Evolutionary conservation across 2,113 vertebrate genomes (phyloP), one percentile per base, ranked within the genome.

Genomic region (Halichoerus grypus): DNA sequence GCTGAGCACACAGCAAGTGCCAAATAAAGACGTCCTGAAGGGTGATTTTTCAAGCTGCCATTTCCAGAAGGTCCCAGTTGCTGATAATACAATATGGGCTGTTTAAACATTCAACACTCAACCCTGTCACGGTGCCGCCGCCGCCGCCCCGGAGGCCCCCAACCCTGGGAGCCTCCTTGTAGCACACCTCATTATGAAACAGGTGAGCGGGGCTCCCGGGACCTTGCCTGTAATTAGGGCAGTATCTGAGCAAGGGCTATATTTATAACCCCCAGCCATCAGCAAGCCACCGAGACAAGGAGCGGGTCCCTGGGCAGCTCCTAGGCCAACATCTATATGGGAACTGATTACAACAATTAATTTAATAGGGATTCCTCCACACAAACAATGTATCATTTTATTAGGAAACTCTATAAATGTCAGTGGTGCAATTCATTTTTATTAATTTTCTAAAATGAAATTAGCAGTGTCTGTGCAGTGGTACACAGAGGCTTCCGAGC

Each of bases 401-500:
- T 98, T 98, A 98, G 98, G 95, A 98, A 98, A 97, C 95, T 98
- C 98, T 91, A 0, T 90, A 96, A 95, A 97, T 97, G 98, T 98
- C 98, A 96, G 96, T 5, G 74, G 95, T 88, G 95, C 98, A 95
- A 98, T 98, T 98, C 97, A 94, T 98, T 98, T 98, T 97, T 99
- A 99, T 99, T 99, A 98, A 99, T 99, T 99, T 98, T 98, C 97
- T 63, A 82, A 98, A 98, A 98, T 97, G 93, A 98, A 99, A 99
- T 98, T 98, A 98, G 98, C 82, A 65, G 97, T 91, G 97, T 95
- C 95, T 65, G 96, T 0, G 93, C 65, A 31, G 97, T 84, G 61
- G 97, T 97, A 96, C 97, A 97, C 96, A 96, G 98, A 98, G 97
- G 98, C 90, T 0, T 0, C 69, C 76, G 94, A 96, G 95, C 92